These are phyloP conservation scores for Columba guinea DNA, from an alignment of 2,797 vertebrate species.

Conservation along the genomic window DNA sequence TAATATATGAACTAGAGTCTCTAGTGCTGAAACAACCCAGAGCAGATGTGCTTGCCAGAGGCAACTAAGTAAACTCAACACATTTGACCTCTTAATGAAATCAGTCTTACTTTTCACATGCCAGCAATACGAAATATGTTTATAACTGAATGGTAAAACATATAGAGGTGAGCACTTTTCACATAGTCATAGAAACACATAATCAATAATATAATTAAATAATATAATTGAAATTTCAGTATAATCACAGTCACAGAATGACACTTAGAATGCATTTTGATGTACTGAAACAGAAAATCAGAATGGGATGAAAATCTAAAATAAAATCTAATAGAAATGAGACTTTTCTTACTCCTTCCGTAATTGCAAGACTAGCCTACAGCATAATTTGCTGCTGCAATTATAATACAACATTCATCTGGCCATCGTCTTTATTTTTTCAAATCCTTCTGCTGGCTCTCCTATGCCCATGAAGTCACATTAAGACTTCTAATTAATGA, in stretches of 20 bases:
- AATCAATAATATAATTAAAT: too few relatives aligned
- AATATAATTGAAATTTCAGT: background rate
- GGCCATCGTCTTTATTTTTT: background rate
- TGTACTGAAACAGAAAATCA: background rate
- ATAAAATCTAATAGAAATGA: background rate
- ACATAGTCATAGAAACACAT: background rate
- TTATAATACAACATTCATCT: background rate
- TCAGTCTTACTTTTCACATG: background rate
- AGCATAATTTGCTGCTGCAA: background rate
- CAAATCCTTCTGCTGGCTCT: background rate
- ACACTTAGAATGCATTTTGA: background rate
- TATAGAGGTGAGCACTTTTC: background rate
- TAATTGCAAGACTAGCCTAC: background rate
- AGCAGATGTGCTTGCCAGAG: background rate
- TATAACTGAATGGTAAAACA: background rate
- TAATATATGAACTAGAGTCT: background rate
- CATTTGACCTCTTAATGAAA: background rate
- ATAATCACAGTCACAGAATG: background rate
- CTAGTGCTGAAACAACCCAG: background rate
- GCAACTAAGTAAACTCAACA: background rate
- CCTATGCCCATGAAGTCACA: background rate
- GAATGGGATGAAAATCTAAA: background rate
- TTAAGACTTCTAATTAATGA: background rate
- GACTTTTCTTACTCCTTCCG: background rate
- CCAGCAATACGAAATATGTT: background rate